Percentiles rank a stretch among this genome's conserved stretches.
These are phyloP conservation scores for Ethmia dodecea DNA, from an alignment of 2,888 invertebrate species.

Conservation along the genomic window DNA sequence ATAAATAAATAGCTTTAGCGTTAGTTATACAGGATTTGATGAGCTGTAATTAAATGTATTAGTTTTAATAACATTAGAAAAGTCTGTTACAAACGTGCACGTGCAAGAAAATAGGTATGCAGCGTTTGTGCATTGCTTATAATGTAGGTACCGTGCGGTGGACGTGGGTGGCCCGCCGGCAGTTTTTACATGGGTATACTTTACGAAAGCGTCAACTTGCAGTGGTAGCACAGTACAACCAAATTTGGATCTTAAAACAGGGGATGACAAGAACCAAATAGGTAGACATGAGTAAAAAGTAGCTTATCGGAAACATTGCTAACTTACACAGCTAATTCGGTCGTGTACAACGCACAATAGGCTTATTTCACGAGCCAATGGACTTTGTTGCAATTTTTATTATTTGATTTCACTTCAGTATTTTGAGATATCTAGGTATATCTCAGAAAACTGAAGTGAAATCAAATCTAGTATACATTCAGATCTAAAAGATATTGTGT, in stretches of 20 bases:
- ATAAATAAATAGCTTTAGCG: too few species aligned
- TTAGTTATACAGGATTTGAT: too few species aligned
- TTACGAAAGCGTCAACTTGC: conserved; percentile 56
- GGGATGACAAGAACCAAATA: conserved; percentile 34
- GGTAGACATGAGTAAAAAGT: conserved; percentile 31
- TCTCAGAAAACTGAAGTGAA: too few species aligned
- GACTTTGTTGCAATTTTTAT: conserved; percentile 49
- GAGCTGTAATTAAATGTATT: too few species aligned
- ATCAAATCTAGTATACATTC: too few species aligned
- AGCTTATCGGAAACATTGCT: conserved; percentile 55
- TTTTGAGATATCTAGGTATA: too few species aligned
- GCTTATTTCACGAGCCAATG: conserved; percentile 67
- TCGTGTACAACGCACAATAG: conserved; percentile 62
- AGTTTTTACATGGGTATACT: conserved; percentile 60
- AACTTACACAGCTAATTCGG: conserved; percentile 58
- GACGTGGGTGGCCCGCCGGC: conserved; percentile 64
- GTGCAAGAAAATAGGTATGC: conserved; percentile 5
- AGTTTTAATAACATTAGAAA: too few species aligned
- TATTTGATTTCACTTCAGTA: conserved; percentile 20
- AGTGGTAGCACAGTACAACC: conserved; percentile 36
- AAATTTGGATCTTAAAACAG: conserved; percentile 48
- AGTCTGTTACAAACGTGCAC: neutral
- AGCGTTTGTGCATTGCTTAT: conserved; percentile 19
- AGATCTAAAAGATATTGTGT: too few species aligned
- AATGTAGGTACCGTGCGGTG: conserved; percentile 45